A percentile compares a stretch with the other conserved stretches of the same genome.
phyloP scores from a whole-genome alignment of 2,113 vertebrate genomes.

The Catharus bicknelli region DNA sequence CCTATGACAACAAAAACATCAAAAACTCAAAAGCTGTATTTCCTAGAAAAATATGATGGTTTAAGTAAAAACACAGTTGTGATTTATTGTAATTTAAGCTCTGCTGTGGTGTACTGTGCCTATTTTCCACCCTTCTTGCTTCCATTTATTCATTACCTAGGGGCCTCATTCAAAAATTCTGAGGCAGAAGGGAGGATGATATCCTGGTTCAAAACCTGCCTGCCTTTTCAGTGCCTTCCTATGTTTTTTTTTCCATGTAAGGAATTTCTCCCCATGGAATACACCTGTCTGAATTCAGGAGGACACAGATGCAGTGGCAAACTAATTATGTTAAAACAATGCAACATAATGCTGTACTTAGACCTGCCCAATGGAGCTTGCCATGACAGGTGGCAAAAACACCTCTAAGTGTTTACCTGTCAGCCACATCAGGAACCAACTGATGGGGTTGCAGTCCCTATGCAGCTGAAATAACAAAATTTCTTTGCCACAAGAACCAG shows the following conservation, averaged over 20 bases:
- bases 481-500: neutral
- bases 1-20: neutral
- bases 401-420: neutral
- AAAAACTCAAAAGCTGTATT: neutral
- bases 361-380: neutral
- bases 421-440: neutral
- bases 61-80: neutral
- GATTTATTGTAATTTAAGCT: neutral
- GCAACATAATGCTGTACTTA: neutral
- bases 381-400: neutral
- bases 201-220: neutral
- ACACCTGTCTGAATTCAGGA: neutral
- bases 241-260: neutral
- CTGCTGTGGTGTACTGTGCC: neutral
- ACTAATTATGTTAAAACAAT: neutral
- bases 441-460: neutral
- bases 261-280: neutral
- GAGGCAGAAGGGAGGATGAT: neutral
- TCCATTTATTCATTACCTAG: neutral
- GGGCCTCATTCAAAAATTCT: neutral
- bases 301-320: neutral
- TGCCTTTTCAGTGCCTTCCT: neutral
- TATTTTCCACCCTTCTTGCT: neutral
- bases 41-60: neutral
- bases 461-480: neutral